These are phyloP conservation scores for Alectoris magna DNA, from an alignment of 2,797 vertebrate species.

Conservation along the genomic window DNA sequence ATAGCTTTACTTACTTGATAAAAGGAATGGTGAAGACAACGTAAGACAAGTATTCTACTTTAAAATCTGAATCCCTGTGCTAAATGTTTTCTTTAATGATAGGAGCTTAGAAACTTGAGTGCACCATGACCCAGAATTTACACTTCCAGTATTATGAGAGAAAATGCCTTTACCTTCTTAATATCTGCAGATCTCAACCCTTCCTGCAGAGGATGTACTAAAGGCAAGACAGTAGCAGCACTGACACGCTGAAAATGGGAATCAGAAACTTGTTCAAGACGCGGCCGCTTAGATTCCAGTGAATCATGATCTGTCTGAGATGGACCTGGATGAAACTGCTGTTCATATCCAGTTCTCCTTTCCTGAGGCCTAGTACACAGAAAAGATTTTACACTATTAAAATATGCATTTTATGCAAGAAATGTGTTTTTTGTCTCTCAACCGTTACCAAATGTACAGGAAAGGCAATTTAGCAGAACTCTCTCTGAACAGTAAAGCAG, in stretches of 20 bases:
- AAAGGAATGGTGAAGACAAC: not conserved
- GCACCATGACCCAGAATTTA: not conserved
- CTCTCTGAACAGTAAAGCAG: not conserved
- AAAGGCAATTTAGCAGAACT: not conserved
- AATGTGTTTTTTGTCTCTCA: not conserved
- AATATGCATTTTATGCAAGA: accelerated
- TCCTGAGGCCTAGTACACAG: constrained; percentile 89
- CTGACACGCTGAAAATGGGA: constrained; percentile 88
- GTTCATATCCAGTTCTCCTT: constrained; percentile 94
- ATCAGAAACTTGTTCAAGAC: constrained; percentile 92
- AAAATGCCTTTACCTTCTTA: constrained; percentile 88
- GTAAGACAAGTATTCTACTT: not conserved
- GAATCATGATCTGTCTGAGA: constrained; percentile 89
- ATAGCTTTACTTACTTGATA: not conserved
- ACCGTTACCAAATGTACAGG: not conserved
- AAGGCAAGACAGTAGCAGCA: constrained; percentile 85
- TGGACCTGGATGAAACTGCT: constrained; percentile 88
- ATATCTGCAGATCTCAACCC: constrained; percentile 88
- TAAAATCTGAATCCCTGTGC: not conserved
- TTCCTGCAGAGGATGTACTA: constrained; percentile 89
- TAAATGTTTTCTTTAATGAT: not conserved
- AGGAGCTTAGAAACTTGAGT: not conserved
- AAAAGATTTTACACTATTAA: not conserved
- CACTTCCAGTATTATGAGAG: not conserved
- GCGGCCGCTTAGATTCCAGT: constrained; percentile 92